Evolutionary conservation across 1,140 invertebrate genomes (phyloP).

Genomic region (Macrosteles quadrilineatus): DNA sequence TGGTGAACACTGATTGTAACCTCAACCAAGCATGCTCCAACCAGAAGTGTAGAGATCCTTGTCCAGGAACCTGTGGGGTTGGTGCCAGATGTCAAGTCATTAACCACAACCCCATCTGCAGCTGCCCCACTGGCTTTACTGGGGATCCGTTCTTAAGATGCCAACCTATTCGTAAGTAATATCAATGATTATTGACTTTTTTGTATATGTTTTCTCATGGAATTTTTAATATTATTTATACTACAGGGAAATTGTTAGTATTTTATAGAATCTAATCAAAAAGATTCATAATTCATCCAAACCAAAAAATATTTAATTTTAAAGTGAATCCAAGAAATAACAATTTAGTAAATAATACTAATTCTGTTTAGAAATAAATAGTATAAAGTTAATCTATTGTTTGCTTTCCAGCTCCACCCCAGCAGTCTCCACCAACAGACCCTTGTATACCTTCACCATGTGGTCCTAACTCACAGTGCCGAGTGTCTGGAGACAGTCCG

Average conservation of each 20-base stretch:
- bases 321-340: no score
- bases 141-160: conserved; percentile 69
- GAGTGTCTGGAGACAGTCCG: conserved; percentile 44
- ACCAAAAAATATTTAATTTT: no score
- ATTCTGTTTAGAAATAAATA: no score
- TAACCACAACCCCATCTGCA: conserved; percentile 66
- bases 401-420: conserved; percentile 57
- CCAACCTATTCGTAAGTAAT: conserved; percentile 52
- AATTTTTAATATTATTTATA: no score
- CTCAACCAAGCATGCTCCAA: conserved; percentile 70
- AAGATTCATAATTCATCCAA: no score
- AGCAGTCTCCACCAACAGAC: conserved; percentile 42
- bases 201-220: neutral
- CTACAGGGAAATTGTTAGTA: no score
- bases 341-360: no score
- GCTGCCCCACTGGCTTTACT: conserved; percentile 58
- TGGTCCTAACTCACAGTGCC: conserved; percentile 53
- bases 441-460: conserved; percentile 48
- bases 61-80: conserved; percentile 72
- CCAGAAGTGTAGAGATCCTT: conserved; percentile 77
- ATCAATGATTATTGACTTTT: conserved; percentile 36
- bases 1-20: conserved; percentile 72
- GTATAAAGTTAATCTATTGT: no score
- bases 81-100: conserved; percentile 68
- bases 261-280: no score